Evolutionary conservation across 2,888 invertebrate species (phyloP).

Genomic region (Drosophila trichaetosa): DNA sequence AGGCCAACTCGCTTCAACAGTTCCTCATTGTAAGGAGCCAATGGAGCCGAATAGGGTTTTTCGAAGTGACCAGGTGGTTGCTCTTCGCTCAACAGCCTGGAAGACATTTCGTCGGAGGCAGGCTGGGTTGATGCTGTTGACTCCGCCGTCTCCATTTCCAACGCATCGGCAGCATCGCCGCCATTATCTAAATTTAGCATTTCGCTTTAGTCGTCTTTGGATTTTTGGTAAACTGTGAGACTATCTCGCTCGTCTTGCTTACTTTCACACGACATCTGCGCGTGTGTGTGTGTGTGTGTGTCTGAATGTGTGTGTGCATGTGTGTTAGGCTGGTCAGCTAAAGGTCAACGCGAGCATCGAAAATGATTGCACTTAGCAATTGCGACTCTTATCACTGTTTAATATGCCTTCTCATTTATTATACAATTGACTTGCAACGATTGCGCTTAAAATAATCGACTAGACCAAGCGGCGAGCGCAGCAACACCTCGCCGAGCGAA

Average conservation of each 20-base stretch:
- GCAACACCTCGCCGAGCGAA: background rate
- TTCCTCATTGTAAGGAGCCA: conserved; percentile 73
- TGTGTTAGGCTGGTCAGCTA: conserved; percentile 9
- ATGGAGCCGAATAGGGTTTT: conserved; percentile 69
- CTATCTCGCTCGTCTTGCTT: conserved; percentile 40
- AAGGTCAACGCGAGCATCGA: conserved; percentile 22
- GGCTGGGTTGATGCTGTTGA: conserved; percentile 4
- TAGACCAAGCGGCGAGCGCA: background rate
- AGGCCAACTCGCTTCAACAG: conserved; percentile 42
- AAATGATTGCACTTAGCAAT: background rate
- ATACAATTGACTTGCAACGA: conserved; percentile 19
- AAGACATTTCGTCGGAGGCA: conserved; percentile 4
- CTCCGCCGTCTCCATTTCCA: conserved; percentile 36
- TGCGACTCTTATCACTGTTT: conserved; percentile 1
- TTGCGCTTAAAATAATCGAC: conserved; percentile 29
- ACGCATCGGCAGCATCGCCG: conserved; percentile 23
- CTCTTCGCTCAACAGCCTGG: conserved; percentile 16
- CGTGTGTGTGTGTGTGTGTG: conserved; percentile 14
- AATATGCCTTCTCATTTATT: conserved; percentile 21
- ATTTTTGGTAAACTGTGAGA: conserved; percentile 30
- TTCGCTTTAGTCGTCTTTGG: conserved; percentile 25
- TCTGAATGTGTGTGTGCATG: conserved; percentile 13
- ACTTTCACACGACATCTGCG: conserved; percentile 45
- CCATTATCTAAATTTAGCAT: conserved; percentile 75
- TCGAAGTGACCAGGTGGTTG: conserved; percentile 35